Percentiles rank a stretch among this genome's conserved stretches.
phyloP scores from a whole-genome alignment of 1,140 invertebrate species.

The Patella vulgata region DNA sequence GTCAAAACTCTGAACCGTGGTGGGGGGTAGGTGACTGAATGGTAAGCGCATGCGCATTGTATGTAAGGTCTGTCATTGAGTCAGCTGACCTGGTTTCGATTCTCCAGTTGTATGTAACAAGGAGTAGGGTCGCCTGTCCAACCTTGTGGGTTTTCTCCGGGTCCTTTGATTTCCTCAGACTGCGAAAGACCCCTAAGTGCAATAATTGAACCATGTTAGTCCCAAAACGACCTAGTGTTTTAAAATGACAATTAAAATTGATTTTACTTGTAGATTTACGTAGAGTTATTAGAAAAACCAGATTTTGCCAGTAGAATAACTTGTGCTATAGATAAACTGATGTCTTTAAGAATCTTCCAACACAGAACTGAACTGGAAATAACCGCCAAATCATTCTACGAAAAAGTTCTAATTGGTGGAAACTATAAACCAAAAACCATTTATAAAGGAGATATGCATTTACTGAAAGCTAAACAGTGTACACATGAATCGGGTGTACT shows the following conservation, averaged over 20 bases:
- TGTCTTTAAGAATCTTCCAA: constrained; percentile 21
- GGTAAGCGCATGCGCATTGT: too few relatives aligned
- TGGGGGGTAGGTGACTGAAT: too few relatives aligned
- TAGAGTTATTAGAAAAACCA: constrained; percentile 25
- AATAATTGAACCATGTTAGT: constrained; percentile 4
- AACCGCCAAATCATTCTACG: constrained; percentile 34
- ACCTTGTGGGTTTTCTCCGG: too few relatives aligned
- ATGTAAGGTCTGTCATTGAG: too few relatives aligned
- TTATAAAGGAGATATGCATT: constrained; percentile 22
- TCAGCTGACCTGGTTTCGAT: too few relatives aligned
- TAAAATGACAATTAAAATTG: neutral
- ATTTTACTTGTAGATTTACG: constrained; percentile 29
- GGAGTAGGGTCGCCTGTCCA: too few relatives aligned
- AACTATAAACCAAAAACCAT: constrained; percentile 27
- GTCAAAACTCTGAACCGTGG: too few relatives aligned
- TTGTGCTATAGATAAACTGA: constrained; percentile 27
- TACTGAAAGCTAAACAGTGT: constrained; percentile 29
- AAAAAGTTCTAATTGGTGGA: constrained; percentile 40
- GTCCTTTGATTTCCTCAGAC: too few relatives aligned
- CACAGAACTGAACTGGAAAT: constrained; percentile 20
- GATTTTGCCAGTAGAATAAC: constrained; percentile 30
- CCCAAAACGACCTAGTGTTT: constrained; percentile 11
- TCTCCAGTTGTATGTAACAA: too few relatives aligned
- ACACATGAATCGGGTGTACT: constrained; percentile 22
- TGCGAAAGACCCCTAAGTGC: too few relatives aligned